Base-by-base conservation (phyloP, 2,113 vertebrate species). In the Corythaixoides concolor region DNA sequence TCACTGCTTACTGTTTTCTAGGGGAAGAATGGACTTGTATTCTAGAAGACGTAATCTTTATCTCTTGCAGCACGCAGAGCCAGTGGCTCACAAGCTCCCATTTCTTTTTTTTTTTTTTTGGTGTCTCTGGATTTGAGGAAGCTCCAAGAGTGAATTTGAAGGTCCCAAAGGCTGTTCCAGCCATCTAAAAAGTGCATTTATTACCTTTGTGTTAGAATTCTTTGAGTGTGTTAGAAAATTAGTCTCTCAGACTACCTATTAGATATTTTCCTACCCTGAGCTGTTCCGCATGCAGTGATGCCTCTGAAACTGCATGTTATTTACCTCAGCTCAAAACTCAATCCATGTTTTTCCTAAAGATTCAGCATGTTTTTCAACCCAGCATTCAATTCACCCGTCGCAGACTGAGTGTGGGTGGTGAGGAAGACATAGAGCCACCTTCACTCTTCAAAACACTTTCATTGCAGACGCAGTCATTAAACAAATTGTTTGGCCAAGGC, bases 361-460 rank as follows among this genome's bases (percentile, higher is more conserved):
- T 85, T 82, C 89, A 72, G 77, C 56, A 37, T 76, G 89, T 91
- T 97, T 94, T 93, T 85, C 89, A 62, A 41, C 77, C 82, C 45
- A 22, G 80, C 91, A 84, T 83, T 56, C 24, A 8, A 59, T 87
- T 72, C 3, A 32, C 56, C 62, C 70, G 15, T 53, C 0, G 4
- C 35, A 68, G 69, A 74, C 80, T 72, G 37, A 59, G 73, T 2
- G 64, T 75, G 91, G 94, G 80, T 52, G 86, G 56, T 43, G 35
- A 84, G 80, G 93, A 93, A 86, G 68, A 75, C 73, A 63, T 35
- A 24, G 68, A 96, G 77, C 80, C 89, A 94, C 93, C 94, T 94
- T 92, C 84, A 79, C 4, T 43, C 87, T 89, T 82, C 84, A 78
- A 56, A 96, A 87, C 93, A 72, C 81, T 89, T 85, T 14, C 43